Conservation (phyloP, 2,113 vertebrate species). For the Hypomesus transpacificus region DNA sequence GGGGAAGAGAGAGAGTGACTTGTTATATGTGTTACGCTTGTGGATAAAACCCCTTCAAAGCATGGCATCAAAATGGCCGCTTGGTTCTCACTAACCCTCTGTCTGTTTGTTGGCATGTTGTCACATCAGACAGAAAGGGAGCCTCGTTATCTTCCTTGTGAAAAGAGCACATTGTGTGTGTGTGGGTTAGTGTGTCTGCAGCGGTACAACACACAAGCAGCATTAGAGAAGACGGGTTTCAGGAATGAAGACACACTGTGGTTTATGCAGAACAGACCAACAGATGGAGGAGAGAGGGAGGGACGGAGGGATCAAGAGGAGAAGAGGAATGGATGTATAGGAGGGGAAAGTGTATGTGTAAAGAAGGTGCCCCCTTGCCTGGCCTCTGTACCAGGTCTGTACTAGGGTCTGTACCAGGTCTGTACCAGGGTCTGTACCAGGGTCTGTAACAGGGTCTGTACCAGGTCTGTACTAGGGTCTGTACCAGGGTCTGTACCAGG, state of each 20-base stretch:
- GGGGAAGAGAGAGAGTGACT: neutral
- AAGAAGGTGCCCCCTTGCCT: no score
- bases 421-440: no score
- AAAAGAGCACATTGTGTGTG: constrained; percentile 2
- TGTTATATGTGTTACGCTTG: neutral
- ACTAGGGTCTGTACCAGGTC: no score
- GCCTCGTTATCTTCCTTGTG: neutral
- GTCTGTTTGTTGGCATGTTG: neutral
- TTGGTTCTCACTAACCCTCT: neutral
- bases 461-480: no score
- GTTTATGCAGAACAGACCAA: no score
- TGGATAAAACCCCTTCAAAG: neutral
- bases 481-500: no score
- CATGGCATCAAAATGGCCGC: neutral
- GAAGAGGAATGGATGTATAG: no score
- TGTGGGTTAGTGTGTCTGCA: neutral
- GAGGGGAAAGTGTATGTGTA: no score
- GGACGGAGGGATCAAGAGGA: no score
- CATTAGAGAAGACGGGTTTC: neutral
- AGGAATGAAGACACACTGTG: neutral
- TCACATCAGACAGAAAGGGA: neutral
- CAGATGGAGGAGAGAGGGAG: no score
- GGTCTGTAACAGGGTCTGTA: no score
- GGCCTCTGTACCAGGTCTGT: no score
- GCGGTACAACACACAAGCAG: neutral